phyloP scores from a whole-genome alignment of 2,888 invertebrate species.

The Eumacrocentrus americanus region DNA sequence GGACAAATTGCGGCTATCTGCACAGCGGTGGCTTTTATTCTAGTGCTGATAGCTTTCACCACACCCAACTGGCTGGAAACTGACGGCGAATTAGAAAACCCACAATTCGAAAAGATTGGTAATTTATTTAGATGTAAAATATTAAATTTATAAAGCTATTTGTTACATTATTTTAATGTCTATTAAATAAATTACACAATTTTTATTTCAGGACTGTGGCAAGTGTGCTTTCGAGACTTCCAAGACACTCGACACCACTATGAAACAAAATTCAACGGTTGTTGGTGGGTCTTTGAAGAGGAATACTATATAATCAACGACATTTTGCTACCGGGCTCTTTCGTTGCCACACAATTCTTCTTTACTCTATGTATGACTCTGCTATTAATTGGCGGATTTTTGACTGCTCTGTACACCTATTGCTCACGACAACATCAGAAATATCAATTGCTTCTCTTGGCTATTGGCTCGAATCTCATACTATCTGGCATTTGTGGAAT shows the following conservation, averaged over 20 bases:
- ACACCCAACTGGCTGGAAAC: slow-evolving; percentile 96
- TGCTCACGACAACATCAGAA: slow-evolving; percentile 79
- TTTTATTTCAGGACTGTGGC: slow-evolving; percentile 80
- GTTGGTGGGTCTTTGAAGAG: slow-evolving; percentile 98
- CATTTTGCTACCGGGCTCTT: slow-evolving; percentile 87
- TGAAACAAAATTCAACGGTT: slow-evolving; percentile 82
- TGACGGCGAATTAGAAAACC: slow-evolving; percentile 78
- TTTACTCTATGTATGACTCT: slow-evolving; percentile 87
- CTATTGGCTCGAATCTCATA: slow-evolving; percentile 75
- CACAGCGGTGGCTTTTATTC: slow-evolving; percentile 81
- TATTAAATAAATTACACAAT: no score
- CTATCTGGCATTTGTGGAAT: slow-evolving; percentile 80
- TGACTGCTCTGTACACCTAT: slow-evolving; percentile 76
- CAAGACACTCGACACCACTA: slow-evolving; percentile 86
- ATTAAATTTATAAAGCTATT: no score
- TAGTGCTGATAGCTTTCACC: slow-evolving; percentile 87
- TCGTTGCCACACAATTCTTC: slow-evolving; percentile 92
- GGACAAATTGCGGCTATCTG: slow-evolving; percentile 83
- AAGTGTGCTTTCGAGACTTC: slow-evolving; percentile 89
- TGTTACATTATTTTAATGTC: background rate
- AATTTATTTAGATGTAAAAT: slow-evolving; percentile 50
- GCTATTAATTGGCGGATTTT: slow-evolving; percentile 75
- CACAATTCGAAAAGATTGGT: slow-evolving; percentile 84
- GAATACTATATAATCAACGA: slow-evolving; percentile 95
- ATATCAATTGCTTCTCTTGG: slow-evolving; percentile 75